Evolutionary conservation across 2,888 invertebrate genomes (phyloP).

Genomic region (Shargacucullia verbasci): DNA sequence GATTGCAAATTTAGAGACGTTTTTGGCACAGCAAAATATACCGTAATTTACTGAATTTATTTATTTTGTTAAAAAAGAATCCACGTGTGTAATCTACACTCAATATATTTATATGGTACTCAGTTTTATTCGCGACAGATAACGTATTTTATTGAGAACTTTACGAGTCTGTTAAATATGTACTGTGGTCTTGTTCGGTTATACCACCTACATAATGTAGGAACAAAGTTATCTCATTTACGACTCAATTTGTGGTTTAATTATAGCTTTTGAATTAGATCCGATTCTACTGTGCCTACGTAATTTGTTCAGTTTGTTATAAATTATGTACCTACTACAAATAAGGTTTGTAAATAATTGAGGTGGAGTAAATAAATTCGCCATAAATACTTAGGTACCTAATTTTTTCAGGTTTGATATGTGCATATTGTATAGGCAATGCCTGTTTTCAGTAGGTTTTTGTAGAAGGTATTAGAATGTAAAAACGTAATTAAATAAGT

Average conservation of each 20-base stretch:
- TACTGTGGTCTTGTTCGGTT: conserved; percentile 47
- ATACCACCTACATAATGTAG: conserved; percentile 26
- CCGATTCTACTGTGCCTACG: conserved; percentile 33
- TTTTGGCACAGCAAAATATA: no score
- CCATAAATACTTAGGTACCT: no score
- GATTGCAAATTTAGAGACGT: no score
- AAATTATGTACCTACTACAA: conserved; percentile 8
- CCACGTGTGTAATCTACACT: conserved; percentile 34
- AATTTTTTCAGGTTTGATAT: no score
- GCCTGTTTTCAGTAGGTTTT: no score
- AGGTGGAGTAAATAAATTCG: background rate
- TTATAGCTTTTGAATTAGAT: conserved; percentile 47
- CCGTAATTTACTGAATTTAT: background rate
- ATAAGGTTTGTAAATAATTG: conserved; percentile 6
- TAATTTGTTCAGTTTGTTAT: conserved; percentile 17
- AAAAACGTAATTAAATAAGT: no score
- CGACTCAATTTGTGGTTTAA: conserved; percentile 54
- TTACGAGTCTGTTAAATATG: conserved; percentile 72
- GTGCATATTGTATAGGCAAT: no score
- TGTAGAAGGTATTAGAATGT: no score
- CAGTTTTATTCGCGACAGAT: conserved; percentile 75
- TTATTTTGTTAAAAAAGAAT: background rate
- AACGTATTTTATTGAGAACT: conserved; percentile 75
- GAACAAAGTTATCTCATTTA: conserved; percentile 57
- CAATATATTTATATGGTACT: conserved; percentile 65